Evolutionary conservation across 2,797 vertebrate species (phyloP).

Genomic region (Acanthornis magna): DNA sequence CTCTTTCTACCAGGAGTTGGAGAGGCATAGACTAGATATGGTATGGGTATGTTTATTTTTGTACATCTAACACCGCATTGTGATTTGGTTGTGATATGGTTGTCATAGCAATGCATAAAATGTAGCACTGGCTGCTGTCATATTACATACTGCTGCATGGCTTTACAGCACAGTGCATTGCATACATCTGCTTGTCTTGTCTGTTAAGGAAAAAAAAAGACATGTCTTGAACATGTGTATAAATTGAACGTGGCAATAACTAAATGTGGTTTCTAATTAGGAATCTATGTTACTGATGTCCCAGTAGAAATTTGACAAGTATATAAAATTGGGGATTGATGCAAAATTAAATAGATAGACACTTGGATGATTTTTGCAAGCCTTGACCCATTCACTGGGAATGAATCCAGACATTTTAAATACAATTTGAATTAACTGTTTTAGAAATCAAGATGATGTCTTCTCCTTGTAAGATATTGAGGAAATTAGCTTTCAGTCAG

Average conservation of each 20-base stretch:
- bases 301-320: conserved; percentile 44
- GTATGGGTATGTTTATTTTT: conserved; percentile 99
- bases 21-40: conserved; percentile 99
- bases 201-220: conserved; percentile 73
- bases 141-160: conserved; percentile 91
- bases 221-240: conserved; percentile 45
- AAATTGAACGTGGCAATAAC: conserved; percentile 47
- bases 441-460: background rate
- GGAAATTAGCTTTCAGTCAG: background rate
- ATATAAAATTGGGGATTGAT: conserved; percentile 3
- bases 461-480: background rate
- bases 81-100: conserved; percentile 93
- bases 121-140: conserved; percentile 91
- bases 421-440: background rate
- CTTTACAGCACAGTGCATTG: conserved; percentile 89
- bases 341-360: conserved; percentile 32
- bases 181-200: conserved; percentile 93
- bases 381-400: conserved; percentile 20
- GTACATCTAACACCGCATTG: conserved; percentile 94
- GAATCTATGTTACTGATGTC: conserved; percentile 63
- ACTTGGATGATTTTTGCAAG: conserved; percentile 7
- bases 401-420: background rate
- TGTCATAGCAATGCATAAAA: conserved; percentile 98
- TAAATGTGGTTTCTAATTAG: conserved; percentile 29
- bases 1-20: conserved; percentile 99